phyloP scores from a whole-genome alignment of 2,888 invertebrate species.

The Acheta domesticus region DNA sequence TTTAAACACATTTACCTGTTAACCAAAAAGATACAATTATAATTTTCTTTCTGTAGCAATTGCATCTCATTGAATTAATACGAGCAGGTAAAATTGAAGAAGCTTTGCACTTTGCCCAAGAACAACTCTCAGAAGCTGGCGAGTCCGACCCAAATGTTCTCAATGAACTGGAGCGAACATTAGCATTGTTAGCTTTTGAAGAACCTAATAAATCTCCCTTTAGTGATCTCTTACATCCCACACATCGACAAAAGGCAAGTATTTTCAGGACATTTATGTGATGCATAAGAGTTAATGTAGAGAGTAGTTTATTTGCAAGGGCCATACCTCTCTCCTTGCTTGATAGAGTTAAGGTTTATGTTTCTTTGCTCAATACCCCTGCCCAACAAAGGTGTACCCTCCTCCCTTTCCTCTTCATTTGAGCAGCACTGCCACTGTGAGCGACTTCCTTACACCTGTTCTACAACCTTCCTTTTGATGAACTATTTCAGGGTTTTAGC shows the following conservation, averaged over 20 bases:
- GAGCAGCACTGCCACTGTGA: no score
- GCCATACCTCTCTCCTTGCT: no score
- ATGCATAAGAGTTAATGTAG: not conserved
- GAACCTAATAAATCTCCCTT: conserved; percentile 94
- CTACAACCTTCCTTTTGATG: no score
- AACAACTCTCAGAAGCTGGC: conserved; percentile 83
- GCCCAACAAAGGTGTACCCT: no score
- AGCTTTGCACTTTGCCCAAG: conserved; percentile 85
- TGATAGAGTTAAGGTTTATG: no score
- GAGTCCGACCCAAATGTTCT: conserved; percentile 69
- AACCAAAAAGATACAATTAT: not conserved
- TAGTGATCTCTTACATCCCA: conserved; percentile 86
- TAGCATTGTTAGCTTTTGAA: conserved; percentile 94
- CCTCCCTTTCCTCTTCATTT: no score
- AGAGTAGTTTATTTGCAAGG: no score
- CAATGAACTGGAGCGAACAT: conserved; percentile 84
- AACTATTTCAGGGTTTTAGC: no score
- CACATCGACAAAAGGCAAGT: conserved; percentile 85
- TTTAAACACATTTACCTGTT: not conserved
- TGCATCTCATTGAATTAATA: conserved; percentile 84
- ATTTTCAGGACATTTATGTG: not conserved
- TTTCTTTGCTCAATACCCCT: no score
- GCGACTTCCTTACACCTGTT: no score
- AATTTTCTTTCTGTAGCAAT: conserved; percentile 62
- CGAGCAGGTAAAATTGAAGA: conserved; percentile 80